Evolutionary conservation across 2,888 invertebrate species (phyloP), one percentile per base, ranked within the genome.

Genomic region (Spodoptera littoralis): DNA sequence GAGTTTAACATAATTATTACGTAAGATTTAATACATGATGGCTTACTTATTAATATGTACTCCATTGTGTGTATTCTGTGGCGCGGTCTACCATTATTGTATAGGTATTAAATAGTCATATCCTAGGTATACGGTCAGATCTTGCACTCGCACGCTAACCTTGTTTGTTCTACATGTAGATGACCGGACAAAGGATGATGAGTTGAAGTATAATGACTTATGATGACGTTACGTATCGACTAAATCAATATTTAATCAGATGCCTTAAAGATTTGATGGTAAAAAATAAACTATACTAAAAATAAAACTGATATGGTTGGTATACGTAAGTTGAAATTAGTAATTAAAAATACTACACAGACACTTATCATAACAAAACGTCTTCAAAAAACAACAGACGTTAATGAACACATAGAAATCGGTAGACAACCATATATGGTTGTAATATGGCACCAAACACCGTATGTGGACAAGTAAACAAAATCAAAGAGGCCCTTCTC

Each of bases 91-190:
- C 70, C 41, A 64, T 46, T 55, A 66, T 45, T 52, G 57, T 49
- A 36, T 65, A 52, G 60, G 36, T 36, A 9, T 47, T 55, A 49
- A 18, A 12, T 36, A 44, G 47, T 50, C 12, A 58, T 44, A 13
- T 51, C 36, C 53, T 52, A 49, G 18, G n/a, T 69, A 57, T 52
- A 64, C 56, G 27, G 63, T 62, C 60, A 57, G 72, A 73, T 78
- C 79, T 84, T 85, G 86, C 69, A 61, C 61, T 60, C 65, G 82
- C 78, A 60, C 80, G 79, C 69, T 83, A 83, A 79, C 82, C 80
- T 78, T 74, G 71, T 57, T 9, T 70, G 66, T 63, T 70, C 70
- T 50, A 45, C 45, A 59, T 11, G 27, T 60, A 74, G 76, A 80
- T 78, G 77, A 70, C 67, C 60, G 76, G 66, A 80, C 77, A 70